Percentiles rank a stretch among this genome's conserved stretches.
Conservation (phyloP, 2,797 vertebrate genomes). For the Gallinago stenura region DNA sequence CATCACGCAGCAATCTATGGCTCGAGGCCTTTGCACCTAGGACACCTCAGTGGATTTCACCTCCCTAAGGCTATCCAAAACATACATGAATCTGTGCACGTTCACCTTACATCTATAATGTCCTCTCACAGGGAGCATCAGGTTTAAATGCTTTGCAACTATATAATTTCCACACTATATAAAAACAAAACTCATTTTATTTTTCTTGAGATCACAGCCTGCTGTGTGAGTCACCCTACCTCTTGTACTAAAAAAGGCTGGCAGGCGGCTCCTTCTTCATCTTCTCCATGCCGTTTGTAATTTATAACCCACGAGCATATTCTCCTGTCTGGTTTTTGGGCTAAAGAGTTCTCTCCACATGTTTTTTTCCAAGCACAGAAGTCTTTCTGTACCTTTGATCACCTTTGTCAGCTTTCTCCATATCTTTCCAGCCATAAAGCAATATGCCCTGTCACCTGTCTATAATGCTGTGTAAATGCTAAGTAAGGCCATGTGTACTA, state of each 20-base stretch:
- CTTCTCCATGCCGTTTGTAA: background rate
- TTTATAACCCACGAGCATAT: background rate
- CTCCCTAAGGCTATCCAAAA: background rate
- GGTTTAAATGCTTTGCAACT: background rate
- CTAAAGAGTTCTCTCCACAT: background rate
- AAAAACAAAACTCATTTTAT: background rate
- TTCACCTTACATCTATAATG: background rate
- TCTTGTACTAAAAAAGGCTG: background rate
- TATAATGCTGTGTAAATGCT: constrained; percentile 24
- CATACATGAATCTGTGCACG: background rate
- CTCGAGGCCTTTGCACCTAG: background rate
- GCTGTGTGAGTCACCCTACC: background rate
- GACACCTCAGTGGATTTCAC: background rate
- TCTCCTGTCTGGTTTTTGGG: background rate
- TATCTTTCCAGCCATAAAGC: constrained; percentile 45
- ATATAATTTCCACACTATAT: background rate
- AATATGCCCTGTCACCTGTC: background rate
- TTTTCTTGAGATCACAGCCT: background rate
- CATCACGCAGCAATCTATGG: rapidly evolving
- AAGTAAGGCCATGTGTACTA: background rate
- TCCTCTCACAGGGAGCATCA: background rate
- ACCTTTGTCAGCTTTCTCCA: constrained; percentile 15
- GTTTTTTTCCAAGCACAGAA: background rate
- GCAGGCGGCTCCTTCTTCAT: background rate
- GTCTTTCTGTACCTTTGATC: constrained; percentile 36